A percentile compares a stretch with the other conserved stretches of the same genome.
Evolutionary conservation across 2,797 vertebrate genomes (phyloP).

Genomic region (Falco naumanni): DNA sequence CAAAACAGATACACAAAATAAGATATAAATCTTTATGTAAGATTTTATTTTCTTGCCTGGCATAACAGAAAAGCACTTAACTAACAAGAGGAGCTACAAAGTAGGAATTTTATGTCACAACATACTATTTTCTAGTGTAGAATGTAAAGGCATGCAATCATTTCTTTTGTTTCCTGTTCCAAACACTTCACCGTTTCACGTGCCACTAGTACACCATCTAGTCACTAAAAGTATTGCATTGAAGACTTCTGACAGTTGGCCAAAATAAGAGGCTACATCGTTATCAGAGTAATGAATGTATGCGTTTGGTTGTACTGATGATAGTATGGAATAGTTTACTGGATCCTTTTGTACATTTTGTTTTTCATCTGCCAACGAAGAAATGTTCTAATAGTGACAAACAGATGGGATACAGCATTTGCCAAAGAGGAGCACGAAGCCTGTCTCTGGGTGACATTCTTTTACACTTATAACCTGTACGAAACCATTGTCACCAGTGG

Average conservation of each 20-base stretch:
- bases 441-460: constrained; percentile 35
- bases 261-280: constrained; percentile 1
- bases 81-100: neutral
- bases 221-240: neutral
- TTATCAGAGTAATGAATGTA: constrained; percentile 3
- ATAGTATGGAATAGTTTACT: constrained; percentile 44
- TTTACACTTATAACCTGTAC: constrained; percentile 55
- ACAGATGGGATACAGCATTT: constrained; percentile 55
- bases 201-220: neutral
- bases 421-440: constrained; percentile 40
- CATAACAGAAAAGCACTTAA: neutral
- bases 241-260: neutral
- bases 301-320: neutral
- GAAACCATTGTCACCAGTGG: neutral
- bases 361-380: constrained; percentile 50
- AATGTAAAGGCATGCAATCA: neutral
- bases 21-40: too few species aligned
- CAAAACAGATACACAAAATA: neutral
- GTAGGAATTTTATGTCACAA: neutral
- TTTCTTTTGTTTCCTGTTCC: neutral
- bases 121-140: neutral
- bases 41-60: neutral
- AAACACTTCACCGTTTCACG: neutral
- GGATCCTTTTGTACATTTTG: constrained; percentile 36
- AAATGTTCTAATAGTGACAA: constrained; percentile 42